phyloP scores from a whole-genome alignment of 2,888 invertebrate genomes.

The Apamea crenata region DNA sequence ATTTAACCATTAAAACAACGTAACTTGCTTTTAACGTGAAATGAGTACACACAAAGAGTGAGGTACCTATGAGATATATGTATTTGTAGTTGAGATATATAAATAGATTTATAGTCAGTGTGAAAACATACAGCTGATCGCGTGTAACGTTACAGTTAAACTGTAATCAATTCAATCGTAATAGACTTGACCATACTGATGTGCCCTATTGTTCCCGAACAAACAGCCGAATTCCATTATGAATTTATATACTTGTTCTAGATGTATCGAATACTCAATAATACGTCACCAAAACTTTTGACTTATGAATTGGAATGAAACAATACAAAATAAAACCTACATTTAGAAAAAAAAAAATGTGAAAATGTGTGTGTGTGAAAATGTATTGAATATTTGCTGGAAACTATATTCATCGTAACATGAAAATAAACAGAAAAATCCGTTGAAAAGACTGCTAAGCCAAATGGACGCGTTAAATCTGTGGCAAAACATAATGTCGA shows the following conservation, averaged over 20 bases:
- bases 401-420: not conserved
- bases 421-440: not conserved
- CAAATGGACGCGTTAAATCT: conserved; percentile 16
- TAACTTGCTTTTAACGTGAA: not conserved
- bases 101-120: too few relatives aligned
- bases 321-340: not conserved
- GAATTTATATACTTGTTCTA: not conserved
- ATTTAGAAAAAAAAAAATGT: not conserved
- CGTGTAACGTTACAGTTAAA: not conserved
- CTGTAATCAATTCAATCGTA: conserved; percentile 66
- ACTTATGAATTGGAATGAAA: not conserved
- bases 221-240: not conserved
- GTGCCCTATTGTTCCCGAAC: not conserved
- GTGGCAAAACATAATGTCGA: conserved; percentile 29
- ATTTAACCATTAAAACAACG: not conserved
- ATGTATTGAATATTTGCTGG: not conserved
- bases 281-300: not conserved
- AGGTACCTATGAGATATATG: too few relatives aligned
- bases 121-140: not conserved
- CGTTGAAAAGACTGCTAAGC: not conserved
- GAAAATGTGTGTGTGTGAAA: too few relatives aligned
- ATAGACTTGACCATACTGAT: conserved; percentile 64
- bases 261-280: not conserved
- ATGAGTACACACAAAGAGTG: not conserved
- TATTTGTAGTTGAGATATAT: too few relatives aligned